Evolutionary conservation across 2,797 vertebrate genomes (phyloP).

Genomic region (Falco columbarius): DNA sequence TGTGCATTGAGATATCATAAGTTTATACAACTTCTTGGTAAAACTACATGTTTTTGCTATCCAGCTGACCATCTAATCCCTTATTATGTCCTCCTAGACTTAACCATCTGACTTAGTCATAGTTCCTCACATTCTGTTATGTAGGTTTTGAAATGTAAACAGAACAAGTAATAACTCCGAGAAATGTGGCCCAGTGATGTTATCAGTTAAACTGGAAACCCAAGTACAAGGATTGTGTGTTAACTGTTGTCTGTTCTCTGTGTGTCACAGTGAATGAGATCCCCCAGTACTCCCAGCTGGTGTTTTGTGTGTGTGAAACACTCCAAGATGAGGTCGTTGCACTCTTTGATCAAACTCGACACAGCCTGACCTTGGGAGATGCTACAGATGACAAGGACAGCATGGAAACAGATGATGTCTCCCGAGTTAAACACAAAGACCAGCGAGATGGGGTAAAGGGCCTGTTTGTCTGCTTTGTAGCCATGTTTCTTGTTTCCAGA

Average conservation of each 20-base stretch:
- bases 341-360: constrained; percentile 89
- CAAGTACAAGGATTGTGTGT: not conserved
- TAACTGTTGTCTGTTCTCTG: not conserved
- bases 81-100: not conserved
- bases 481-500: not conserved
- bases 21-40: not conserved
- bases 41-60: not conserved
- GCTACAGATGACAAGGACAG: constrained; percentile 90
- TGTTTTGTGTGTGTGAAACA: constrained; percentile 91
- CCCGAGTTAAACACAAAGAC: constrained; percentile 87
- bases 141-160: not conserved
- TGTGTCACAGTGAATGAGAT: constrained; percentile 75
- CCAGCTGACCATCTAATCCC: not conserved
- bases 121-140: not conserved
- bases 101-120: not conserved
- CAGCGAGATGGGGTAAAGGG: constrained; percentile 90
- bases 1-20: not conserved
- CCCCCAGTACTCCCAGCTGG: constrained; percentile 93
- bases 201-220: not conserved
- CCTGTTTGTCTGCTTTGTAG: not conserved
- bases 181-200: not conserved
- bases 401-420: constrained; percentile 92
- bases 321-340: constrained; percentile 91
- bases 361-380: constrained; percentile 76
- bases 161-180: not conserved